Evolutionary conservation across 2,797 vertebrate species (phyloP), one percentile per base, ranked within the genome.

Genomic region (Arctocebus calabarensis): DNA sequence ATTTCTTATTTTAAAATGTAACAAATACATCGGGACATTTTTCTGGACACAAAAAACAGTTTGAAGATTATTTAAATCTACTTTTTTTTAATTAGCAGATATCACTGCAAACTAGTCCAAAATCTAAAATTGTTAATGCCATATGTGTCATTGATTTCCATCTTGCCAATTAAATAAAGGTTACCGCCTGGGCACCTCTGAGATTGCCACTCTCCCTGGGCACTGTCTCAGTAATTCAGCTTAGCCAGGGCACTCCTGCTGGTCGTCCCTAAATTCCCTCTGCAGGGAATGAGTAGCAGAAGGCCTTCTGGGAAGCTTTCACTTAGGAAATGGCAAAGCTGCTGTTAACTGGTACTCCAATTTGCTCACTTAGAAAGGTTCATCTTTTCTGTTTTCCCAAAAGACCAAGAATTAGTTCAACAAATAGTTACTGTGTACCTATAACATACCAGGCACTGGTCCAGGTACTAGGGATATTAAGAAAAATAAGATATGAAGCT

Each of bases 161-260:
- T 91, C 96, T 95, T 97, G 96, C 94, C 96, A 98, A 94, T 98
- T 97, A 97, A 96, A 92, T 97, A 96, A 97, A 98, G 95, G 97
- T 97, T 98, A 97, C 95, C 34, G 27, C 96, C 93, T 95, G 96
- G 96, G 74, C 3, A 37, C 94, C 90, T 95, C 89, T 88, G 57
- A 96, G 93, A 97, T 92, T 97, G 91, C 96, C 84, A 96, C 45
- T 88, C 91, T 97, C 93, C 61, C 87, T 87, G 25, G 91, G 93
- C 97, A 93, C n/a, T 61, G 9, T 66, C 68, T 57, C 78, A 90
- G 57, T 62, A 71, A 93, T 82, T 97, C 91, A 95, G 68, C 90
- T 82, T 64, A 88, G 68, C 93, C 94, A 92, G 84, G 89, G 78
- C 20, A 32, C n/a, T 59, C 82, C 71, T 75, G 64, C 91, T 93